Evolutionary conservation across 2,113 vertebrate genomes (phyloP), one percentile per base, ranked within the genome.

Genomic region (Tenrec ecaudatus): DNA sequence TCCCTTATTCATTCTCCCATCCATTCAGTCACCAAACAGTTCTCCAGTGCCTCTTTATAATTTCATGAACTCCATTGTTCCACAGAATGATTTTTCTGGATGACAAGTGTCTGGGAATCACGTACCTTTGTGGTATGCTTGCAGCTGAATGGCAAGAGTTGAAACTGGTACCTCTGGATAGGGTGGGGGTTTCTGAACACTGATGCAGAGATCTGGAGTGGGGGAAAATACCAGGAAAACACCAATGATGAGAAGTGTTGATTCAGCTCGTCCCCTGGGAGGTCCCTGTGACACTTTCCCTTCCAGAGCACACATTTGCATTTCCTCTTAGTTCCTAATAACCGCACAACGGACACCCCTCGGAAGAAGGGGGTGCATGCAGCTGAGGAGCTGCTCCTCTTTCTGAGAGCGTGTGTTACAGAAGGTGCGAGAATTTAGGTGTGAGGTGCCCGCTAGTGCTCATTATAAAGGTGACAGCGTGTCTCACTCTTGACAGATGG

Each of bases 401-500:
- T 97, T 96, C 94, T 85, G 53, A 95, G 95, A 97, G 96, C 16
- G 23, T 96, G 94, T 97, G 96, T 96, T 97, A 93, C 82, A 97
- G 98, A 95, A 98, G 96, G 98, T 97, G 97, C 97, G 95, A 98
- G 95, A 97, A 97, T 82, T 95, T 97, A 97, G 97, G 98, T 98
- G 97, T 98, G 97, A 98, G 97, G 95, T 98, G 97, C 95, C 95
- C 66, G 92, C 94, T 94, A 96, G 96, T 97, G 97, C 97, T 98
- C 98, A 97, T 98, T 98, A 98, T 97, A 96, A 98, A 98, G 97
- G 97, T 97, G 97, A 96, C 95, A 98, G 97, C 97, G 96, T 93
- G 96, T 97, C 96, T 98, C 92, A 82, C 94, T 98, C 97, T 92
- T 98, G 97, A 98, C 98, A 98, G 98, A 98, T 98, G 98, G 98